Base-by-base conservation (phyloP, 2,797 vertebrate species). In the Podarcis siculus region DNA sequence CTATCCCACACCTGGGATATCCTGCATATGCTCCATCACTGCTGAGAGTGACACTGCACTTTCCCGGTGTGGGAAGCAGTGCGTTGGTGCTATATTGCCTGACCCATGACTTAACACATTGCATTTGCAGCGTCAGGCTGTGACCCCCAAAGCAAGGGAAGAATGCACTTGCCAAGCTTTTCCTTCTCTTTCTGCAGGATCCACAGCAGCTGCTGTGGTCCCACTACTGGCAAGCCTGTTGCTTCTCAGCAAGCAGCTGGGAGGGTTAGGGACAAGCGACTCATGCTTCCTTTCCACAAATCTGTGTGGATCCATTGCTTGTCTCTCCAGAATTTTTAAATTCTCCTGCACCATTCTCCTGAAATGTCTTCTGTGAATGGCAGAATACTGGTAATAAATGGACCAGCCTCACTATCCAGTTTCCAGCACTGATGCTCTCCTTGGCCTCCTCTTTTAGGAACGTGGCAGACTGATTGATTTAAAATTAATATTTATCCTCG, bases 401-500 rank as follows among this genome's bases (percentile, higher is more conserved):
- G 23, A 15, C 32, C 21, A 21, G 3, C 23, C 17, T 49, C 49
- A 30, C 30, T 17, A 8, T 58, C n/a, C 32, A 55, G 72, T 55
- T 35, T 58, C 21, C 49, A 84, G 83, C 7, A 3, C 30, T 27
- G 21, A 73, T 55, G 21, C 71, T 73, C 19, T 35, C 13, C 10
- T 37, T 21, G 12, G 21, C 17, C 19, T 49, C 2, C 3, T 25
- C 9, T 67, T 27, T 84, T 73, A 8, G 55, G 45, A 73, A 1
- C 13, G 6, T 37, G 15, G n/a, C 12, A 49, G n/a, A 55, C 39
- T 58, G 3, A 61, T 67, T 72, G 58, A 66, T 94, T 93, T 61
- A 67, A 35, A 88, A 89, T 83, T 91, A 86, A 80, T 79, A 90
- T 93, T 93, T 92, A 85, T 85, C 42, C 78, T 79, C 81, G 49